Base-by-base conservation (phyloP, 2,888 invertebrate genomes). In the Pollenia angustigena region DNA sequence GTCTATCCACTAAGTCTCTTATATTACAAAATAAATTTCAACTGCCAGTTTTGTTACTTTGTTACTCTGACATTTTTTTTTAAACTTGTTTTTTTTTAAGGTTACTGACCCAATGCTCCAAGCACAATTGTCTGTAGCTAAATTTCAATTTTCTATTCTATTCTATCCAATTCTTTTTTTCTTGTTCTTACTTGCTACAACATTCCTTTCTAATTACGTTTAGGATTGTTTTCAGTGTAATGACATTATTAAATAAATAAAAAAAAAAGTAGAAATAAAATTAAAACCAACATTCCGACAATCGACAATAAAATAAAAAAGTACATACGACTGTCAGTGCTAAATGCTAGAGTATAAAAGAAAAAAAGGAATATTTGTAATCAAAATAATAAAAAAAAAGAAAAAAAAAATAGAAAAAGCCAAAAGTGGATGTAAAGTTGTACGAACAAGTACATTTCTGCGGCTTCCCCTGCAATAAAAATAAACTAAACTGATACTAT, bases 141-240 rank as follows among this genome's bases (percentile, higher is more conserved):
- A 64, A 71, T 76, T 76, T 12, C 42, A 85, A 56, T 75, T 60
- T 46, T 60, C 79, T 66, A 46, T 79, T 52, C 4, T 58, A 1
- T 60, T 23, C 58, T 50, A 64, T 4, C 23, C 40, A 1, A 42
- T 69, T 52, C 1, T 52, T 40, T 60, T 72, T 71, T 69, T 52
- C 18, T n/a, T 66, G 12, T 42, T 50, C 32, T 40, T 42, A 58
- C 48, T 42, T 54, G 18, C 56, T 18, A 72, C 16, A 32, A 54
- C 62, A 79, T 81, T 54, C 56, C n/a, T 60, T 85, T 80, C 48
- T 69, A 85, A 85, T 81, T 78, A 76, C 54, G 32, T 60, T 69
- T 60, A 48, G 40, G 52, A 66, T 74, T 75, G 60, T 16, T 81
- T 58, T 50, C 69, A 79, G 74, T 74, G 82, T 85, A 85, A 80